These are phyloP conservation scores for Falco berigora DNA, from an alignment of 2,797 vertebrate species.

Conservation along the genomic window DNA sequence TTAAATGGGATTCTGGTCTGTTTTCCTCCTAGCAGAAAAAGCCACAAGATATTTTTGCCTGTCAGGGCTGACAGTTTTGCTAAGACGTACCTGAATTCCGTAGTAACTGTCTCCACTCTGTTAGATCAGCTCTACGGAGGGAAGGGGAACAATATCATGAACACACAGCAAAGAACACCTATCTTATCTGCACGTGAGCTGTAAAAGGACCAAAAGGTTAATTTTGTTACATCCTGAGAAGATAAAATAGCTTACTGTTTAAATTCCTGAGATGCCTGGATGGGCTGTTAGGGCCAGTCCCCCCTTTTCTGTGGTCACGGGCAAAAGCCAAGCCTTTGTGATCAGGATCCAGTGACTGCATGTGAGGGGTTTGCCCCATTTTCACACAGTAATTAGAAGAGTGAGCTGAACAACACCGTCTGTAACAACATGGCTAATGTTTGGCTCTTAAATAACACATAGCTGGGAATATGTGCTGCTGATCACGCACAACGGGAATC, in stretches of 20 bases:
- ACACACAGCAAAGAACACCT: background rate
- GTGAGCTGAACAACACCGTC: background rate
- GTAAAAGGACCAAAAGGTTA: background rate
- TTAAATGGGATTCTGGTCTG: background rate
- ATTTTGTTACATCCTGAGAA: background rate
- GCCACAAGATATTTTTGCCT: background rate
- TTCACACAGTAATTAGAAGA: background rate
- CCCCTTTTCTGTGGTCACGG: rapidly evolving
- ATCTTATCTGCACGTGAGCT: background rate
- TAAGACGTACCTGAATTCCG: background rate
- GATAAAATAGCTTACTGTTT: background rate
- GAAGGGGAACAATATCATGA: background rate
- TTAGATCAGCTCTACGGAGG: background rate
- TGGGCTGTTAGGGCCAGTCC: background rate
- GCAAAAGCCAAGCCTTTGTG: background rate
- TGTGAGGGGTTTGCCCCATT: background rate
- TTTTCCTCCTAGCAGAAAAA: background rate
- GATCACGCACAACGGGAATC: rapidly evolving
- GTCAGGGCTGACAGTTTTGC: background rate
- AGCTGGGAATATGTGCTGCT: background rate
- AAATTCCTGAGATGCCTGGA: background rate
- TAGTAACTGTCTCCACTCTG: background rate
- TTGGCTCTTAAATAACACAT: background rate
- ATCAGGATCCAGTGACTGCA: background rate
- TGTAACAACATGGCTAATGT: background rate